phyloP scores from a whole-genome alignment of 2,888 invertebrate species.

The Branchellion lobata region DNA sequence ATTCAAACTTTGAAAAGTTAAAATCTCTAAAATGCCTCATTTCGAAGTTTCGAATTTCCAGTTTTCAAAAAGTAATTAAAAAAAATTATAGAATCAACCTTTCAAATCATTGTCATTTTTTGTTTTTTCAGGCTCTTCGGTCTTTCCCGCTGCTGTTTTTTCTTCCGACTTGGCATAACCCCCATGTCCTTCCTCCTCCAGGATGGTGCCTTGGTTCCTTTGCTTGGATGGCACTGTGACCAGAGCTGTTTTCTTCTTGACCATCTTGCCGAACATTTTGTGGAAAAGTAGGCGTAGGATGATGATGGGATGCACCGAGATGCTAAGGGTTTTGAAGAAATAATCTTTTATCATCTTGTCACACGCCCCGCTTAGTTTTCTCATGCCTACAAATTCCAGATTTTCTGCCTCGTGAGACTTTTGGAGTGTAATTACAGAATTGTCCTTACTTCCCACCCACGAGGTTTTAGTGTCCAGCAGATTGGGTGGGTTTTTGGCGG shows the following conservation, averaged over 20 bases:
- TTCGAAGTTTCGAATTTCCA: neutral
- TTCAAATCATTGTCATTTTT: neutral
- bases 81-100: neutral
- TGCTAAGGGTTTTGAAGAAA: slow-evolving; percentile 62
- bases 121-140: neutral
- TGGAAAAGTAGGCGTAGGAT: slow-evolving; percentile 67
- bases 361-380: slow-evolving; percentile 24
- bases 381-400: neutral
- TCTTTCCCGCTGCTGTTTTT: neutral
- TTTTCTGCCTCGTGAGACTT: neutral
- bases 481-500: neutral
- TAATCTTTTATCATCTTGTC: slow-evolving; percentile 55
- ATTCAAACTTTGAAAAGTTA: neutral
- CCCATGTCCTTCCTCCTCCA: slow-evolving; percentile 31
- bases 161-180: neutral
- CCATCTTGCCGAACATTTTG: slow-evolving; percentile 66
- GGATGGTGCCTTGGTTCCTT: slow-evolving; percentile 27
- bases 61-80: neutral
- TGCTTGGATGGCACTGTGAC: slow-evolving; percentile 50
- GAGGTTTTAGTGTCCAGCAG: neutral
- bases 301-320: slow-evolving; percentile 66
- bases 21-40: neutral
- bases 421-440: neutral
- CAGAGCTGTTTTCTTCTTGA: slow-evolving; percentile 63
- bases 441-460: neutral